Evolutionary conservation across 2,797 vertebrate species (phyloP), one percentile per base, ranked within the genome.

Genomic region (Sciurus vulgaris): DNA sequence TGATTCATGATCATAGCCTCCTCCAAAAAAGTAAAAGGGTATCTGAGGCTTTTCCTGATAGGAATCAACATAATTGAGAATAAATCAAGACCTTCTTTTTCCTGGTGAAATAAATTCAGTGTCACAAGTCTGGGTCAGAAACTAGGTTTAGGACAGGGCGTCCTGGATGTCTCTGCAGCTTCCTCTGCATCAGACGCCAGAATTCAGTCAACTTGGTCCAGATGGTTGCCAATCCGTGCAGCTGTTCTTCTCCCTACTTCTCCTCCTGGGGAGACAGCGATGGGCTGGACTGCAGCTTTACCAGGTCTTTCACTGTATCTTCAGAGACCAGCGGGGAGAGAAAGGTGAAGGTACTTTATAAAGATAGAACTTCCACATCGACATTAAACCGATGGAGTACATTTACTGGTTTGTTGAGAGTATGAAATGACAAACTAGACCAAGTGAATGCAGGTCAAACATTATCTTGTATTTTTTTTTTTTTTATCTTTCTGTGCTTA

Each of bases 31-130:
- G 44, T 44, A 92, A 51, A 26, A 84, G 61, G 49, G 22, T 87
- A 70, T 87, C 44, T 41, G 28, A 54, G 56, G 69, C n/a, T 91
- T 89, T 74, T 93, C 44, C 65, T 85, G 61, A 90, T 70, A 73
- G 44, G 12, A 82, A 65, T 73, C 79, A 35, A 84, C 65, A 76
- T 49, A 82, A 94, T 1, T 93, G 59, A 88, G 94, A 90, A 78
- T 78, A 95, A 97, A 87, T 91, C 78, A 94, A 95, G 89, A 89
- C 65, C 49, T 96, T 93, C 82, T 81, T 85, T 94, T 86, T 88
- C 38, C 82, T 74, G 86, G 69, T 70, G 82, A 97, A 93, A 83
- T 95, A 79, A 96, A 91, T 92, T 86, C 70, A 76, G 83, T 79
- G 70, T 96, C 72, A 85, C 69, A 82, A 90, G 65, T 93, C 73